phyloP scores from a whole-genome alignment of 2,113 vertebrate genomes.

The Ovibos moschatus region DNA sequence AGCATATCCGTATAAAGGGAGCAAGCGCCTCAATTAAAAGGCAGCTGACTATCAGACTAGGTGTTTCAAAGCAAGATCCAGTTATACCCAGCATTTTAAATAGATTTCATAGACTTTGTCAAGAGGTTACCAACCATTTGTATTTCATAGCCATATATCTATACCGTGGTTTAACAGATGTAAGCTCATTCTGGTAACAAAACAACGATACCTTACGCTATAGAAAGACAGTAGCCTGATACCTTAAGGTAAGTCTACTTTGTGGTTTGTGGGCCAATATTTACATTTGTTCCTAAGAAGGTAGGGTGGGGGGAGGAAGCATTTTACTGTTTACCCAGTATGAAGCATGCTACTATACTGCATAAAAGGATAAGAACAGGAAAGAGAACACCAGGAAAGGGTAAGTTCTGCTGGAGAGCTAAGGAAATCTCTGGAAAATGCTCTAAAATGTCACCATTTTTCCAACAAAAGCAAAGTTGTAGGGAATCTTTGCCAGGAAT shows the following conservation, averaged over 20 bases:
- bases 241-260: background rate
- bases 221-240: background rate
- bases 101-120: background rate
- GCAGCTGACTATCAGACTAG: background rate
- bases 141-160: background rate
- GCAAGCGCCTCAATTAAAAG: background rate
- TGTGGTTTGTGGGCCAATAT: background rate
- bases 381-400: background rate
- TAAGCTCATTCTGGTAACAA: background rate
- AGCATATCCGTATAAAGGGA: background rate
- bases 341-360: background rate
- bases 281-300: background rate
- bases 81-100: background rate
- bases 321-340: background rate
- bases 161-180: background rate
- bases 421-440: background rate
- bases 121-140: background rate
- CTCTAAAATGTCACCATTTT: background rate
- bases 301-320: too few species aligned
- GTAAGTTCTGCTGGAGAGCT: background rate
- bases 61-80: background rate
- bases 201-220: background rate
- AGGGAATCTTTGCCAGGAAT: background rate
- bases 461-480: background rate
- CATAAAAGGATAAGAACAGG: background rate